Evolutionary conservation across 1,140 invertebrate genomes (phyloP), one percentile per base, ranked within the genome.

Genomic region (Himalopsyche phryganea): DNA sequence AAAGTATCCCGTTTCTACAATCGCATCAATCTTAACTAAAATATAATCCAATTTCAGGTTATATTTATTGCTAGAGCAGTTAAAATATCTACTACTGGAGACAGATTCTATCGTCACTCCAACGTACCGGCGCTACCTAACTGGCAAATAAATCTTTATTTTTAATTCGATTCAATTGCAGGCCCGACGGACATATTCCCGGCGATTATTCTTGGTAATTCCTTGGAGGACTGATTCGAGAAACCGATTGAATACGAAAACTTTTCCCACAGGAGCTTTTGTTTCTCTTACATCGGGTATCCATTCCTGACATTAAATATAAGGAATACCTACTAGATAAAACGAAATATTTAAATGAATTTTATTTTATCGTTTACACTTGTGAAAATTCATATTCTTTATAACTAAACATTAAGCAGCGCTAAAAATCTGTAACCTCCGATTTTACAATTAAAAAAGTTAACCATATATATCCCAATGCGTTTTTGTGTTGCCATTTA

Each of bases 101-200:
- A 28, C 23, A 28, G 23, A 28, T 28, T 28, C 23, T 28, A 28
- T 28, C 23, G 23, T 5, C 23, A 28, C 4, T 28, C n/a, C 33
- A 35, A 6, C n/a, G 33, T n/a, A n/a, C 33, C 6, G 38, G 15
- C 38, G 11, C 38, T 13, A 11, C 3, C 38, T 40, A 54, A 54
- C 51, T 35, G 32, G 44, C 9, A 33, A 6, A 48, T 58, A 58
- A 18, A 45, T 45, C 13, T 57, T 15, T 6, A 19, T 7, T 49
- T 45, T 57, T 57, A 57, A 57, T 57, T 42, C 35, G 47, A 49
- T 50, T 50, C 54, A 18, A 50, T 48, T 20, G 45, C 23, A 4
- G 23, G 4, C 15, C 44, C 9, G 18, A 11, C 15, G 20, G 35
- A 49, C 23, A 48, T 49, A 49, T 35, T 53, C 47, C n/a, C 14